Evolutionary conservation across 1,140 invertebrate species (phyloP), one percentile per base, ranked within the genome.

Genomic region (Zaprionus capensis): DNA sequence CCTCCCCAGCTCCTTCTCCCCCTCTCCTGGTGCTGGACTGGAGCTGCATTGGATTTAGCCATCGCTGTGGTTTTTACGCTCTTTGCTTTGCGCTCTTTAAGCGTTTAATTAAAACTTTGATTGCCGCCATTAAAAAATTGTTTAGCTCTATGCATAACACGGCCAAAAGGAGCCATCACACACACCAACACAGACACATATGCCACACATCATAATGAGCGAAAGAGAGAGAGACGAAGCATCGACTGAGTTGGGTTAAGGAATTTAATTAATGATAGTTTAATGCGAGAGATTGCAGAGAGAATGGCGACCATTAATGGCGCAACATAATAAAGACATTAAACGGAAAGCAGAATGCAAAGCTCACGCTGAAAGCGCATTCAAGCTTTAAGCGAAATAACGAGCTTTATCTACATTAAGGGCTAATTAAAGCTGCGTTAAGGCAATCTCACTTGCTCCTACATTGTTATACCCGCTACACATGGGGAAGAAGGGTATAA

Each of bases 51-150:
- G 82, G 62, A 61, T 69, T 87, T 79, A 80, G 79, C 86, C 86
- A 59, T 62, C 66, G 70, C 69, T 79, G 68, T 67, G 82, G 68
- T 69, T 62, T 81, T 75, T 71, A 17, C 34, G 46, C 55, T 53
- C 24, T 69, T n/a, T 15, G 51, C 61, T 58, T 49, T 38, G 17
- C 63, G 71, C 73, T 86, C 76, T 87, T 86, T 64, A 87, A 87
- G 83, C 72, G 76, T 87, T 87, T 86, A 87, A 86, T 86, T 86
- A 86, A 86, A 86, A 86, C 80, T 87, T 86, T 86, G 83, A 87
- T 86, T 86, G 83, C 73, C 55, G 72, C 70, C 76, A 86, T 86
- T 86, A 86, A 73, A 68, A 79, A 75, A 46, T 49, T 31, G 67
- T 57, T 57, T 38, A 55, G 38, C 49, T 61, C 41, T 66, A 56